phyloP scores from a whole-genome alignment of 2,888 invertebrate genomes.

The Drosophila antonietae region DNA sequence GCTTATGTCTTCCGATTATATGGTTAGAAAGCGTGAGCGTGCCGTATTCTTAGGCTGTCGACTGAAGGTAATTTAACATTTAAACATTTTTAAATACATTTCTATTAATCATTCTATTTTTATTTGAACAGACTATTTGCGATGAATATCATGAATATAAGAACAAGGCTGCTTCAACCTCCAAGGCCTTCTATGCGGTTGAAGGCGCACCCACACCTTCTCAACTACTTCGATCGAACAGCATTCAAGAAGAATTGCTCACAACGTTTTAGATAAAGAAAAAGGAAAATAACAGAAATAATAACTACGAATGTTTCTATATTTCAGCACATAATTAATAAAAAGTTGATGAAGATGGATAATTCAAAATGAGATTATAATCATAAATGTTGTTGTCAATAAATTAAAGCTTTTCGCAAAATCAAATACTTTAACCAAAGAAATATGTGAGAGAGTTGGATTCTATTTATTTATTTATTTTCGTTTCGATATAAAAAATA shows the following conservation, averaged over 20 bases:
- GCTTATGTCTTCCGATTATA: slow-evolving; percentile 95
- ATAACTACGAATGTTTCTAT: slow-evolving; percentile 12
- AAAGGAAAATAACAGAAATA: neutral
- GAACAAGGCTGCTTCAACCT: slow-evolving; percentile 87
- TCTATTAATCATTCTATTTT: slow-evolving; percentile 4
- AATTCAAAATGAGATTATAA: slow-evolving; percentile 17
- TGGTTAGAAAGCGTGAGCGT: slow-evolving; percentile 96
- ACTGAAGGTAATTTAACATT: slow-evolving; percentile 87
- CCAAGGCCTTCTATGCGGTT: slow-evolving; percentile 86
- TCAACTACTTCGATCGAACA: slow-evolving; percentile 90
- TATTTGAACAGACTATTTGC: slow-evolving; percentile 88
- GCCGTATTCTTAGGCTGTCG: slow-evolving; percentile 93
- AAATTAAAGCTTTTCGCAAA: slow-evolving; percentile 13
- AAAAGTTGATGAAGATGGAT: neutral
- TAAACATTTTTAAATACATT: neutral
- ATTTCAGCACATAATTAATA: slow-evolving; percentile 7
- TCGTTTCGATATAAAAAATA: too few species aligned
- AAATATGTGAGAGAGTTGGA: neutral
- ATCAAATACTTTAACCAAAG: slow-evolving; percentile 1
- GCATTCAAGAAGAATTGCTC: slow-evolving; percentile 93
- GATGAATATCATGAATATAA: slow-evolving; percentile 92
- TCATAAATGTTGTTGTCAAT: slow-evolving; percentile 13
- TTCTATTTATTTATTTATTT: neutral
- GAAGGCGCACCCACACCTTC: slow-evolving; percentile 86
- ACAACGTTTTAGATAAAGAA: slow-evolving; percentile 83